Conservation (phyloP, 2,888 invertebrate genomes). For the Drosophila dives region DNA sequence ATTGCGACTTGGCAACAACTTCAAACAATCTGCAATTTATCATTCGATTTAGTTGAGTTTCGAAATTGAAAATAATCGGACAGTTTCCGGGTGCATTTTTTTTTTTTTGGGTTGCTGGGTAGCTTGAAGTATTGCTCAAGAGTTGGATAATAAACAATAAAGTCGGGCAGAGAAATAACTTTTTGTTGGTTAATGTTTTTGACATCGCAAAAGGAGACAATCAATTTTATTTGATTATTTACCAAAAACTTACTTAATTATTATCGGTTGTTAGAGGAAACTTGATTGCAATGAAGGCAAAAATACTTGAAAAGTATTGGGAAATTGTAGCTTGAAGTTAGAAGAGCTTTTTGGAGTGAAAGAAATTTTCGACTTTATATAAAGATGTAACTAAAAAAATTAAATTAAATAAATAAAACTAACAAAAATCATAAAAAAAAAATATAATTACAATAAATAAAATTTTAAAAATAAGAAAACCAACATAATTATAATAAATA, state of each 20-base stretch:
- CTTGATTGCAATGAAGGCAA: neutral
- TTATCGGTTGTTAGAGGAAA: neutral
- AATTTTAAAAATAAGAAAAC: neutral
- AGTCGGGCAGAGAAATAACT: constrained; percentile 3
- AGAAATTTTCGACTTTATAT: neutral
- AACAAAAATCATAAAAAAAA: neutral
- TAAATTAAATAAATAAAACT: neutral
- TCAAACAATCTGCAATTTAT: constrained; percentile 14
- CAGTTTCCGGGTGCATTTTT: constrained; percentile 10
- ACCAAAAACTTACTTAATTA: neutral
- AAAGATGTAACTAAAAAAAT: rapidly evolving
- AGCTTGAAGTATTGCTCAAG: neutral
- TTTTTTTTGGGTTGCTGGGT: neutral
- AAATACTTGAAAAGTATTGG: neutral
- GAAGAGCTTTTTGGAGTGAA: neutral
- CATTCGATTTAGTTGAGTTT: constrained; percentile 28
- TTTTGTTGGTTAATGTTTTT: neutral
- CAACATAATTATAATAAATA: neutral
- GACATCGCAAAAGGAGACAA: neutral
- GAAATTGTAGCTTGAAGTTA: neutral
- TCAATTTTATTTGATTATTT: constrained; percentile 1
- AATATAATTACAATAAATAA: neutral
- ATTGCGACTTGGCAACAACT: constrained; percentile 19
- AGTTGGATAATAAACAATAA: constrained; percentile 5
- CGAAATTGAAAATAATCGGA: constrained; percentile 24